Percentiles rank a stretch among this genome's conserved stretches.
phyloP scores from a whole-genome alignment of 2,888 invertebrate species.

The Achlya flavicornis region DNA sequence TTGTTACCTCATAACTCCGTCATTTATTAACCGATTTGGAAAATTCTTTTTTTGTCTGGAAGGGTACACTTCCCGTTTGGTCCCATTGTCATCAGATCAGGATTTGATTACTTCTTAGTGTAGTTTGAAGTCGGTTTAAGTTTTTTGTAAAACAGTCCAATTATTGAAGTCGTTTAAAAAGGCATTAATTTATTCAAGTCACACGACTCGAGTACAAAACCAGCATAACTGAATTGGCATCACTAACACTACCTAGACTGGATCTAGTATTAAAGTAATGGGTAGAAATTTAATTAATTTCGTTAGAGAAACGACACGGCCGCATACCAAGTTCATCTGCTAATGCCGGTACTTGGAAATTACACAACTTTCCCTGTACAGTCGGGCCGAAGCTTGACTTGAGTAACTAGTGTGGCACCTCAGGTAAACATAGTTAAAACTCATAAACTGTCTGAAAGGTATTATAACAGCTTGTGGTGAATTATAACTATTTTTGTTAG shows the following conservation, averaged over 20 bases:
- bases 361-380: neutral
- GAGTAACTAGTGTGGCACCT: neutral
- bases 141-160: too few relatives aligned
- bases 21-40: too few relatives aligned
- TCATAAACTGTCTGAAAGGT: neutral
- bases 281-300: constrained; percentile 17
- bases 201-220: neutral
- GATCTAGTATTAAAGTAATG: neutral
- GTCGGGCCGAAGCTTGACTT: neutral
- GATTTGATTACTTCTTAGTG: too few relatives aligned
- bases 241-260: neutral
- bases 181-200: too few relatives aligned
- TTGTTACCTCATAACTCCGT: too few relatives aligned
- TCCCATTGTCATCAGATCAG: too few relatives aligned
- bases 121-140: too few relatives aligned
- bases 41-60: too few relatives aligned
- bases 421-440: neutral
- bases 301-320: constrained; percentile 17
- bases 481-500: neutral
- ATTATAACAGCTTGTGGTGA: neutral
- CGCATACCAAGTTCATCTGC: neutral
- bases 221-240: neutral
- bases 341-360: neutral
- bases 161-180: too few relatives aligned
- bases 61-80: too few relatives aligned